These are phyloP conservation scores for Panagrolaimus sp. DNA, from an alignment of 1,140 invertebrate genomes.

Conservation along the genomic window DNA sequence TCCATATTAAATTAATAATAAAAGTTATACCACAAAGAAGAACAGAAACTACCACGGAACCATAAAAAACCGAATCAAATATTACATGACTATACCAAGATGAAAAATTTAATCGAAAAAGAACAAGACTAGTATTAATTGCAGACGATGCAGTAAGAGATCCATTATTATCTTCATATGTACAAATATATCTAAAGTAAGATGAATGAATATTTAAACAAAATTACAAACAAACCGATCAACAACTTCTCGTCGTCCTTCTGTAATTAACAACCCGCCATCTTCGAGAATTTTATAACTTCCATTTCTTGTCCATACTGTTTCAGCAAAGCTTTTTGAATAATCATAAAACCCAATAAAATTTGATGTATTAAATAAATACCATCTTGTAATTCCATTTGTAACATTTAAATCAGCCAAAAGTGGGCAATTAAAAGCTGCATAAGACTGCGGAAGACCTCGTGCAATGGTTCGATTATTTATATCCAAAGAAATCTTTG, in stretches of 20 bases:
- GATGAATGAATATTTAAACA: background rate
- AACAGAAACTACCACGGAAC: conserved; percentile 39
- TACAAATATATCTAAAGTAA: conserved; percentile 7
- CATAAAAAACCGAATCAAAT: conserved; percentile 52
- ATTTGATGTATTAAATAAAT: background rate
- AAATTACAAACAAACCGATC: background rate
- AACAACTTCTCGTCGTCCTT: background rate
- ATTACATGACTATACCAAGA: conserved; percentile 44
- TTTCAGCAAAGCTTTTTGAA: background rate
- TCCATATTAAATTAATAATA: conserved; percentile 54
- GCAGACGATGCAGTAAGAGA: no score
- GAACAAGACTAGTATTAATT: conserved; percentile 5
- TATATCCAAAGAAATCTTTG: background rate
- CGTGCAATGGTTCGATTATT: background rate
- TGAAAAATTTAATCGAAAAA: conserved; percentile 53
- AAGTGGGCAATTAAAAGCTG: background rate
- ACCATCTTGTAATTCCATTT: background rate
- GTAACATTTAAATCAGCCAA: background rate
- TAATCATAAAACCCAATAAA: background rate
- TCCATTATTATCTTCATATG: no score
- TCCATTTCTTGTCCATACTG: background rate
- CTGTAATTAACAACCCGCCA: conserved; percentile 2
- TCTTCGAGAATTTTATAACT: background rate
- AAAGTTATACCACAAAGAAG: conserved; percentile 49
- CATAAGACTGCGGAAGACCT: background rate